Base-by-base conservation (phyloP, 2,888 invertebrate species). In the Drosophila quinaria region DNA sequence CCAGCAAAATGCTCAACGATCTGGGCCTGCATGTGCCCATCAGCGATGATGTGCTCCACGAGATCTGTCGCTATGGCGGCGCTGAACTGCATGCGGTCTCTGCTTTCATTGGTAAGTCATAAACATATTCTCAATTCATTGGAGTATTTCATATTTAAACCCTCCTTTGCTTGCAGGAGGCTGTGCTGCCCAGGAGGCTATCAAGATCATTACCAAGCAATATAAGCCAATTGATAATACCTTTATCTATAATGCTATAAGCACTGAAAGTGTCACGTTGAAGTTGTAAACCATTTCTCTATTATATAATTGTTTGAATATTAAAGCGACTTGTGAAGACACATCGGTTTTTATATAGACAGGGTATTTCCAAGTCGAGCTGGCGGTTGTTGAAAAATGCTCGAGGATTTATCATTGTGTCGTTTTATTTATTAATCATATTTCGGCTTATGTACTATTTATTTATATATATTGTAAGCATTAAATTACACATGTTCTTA, bases 151-250 rank as follows among this genome's bases (percentile, higher is more conserved):
- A 11, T 33, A n/a, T 4, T 19, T 2, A 29, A 31, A 41, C 0
- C 4, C 33, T 61, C 31, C 25, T 39, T 39, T 2, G 10, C 8
- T 55, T 67, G 9, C 44, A 92, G 97, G 97, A 73, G 99, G 99
- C 4, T 96, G 98, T 91, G 97, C 97, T 29, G 98, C 99, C 8
- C 99, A 99, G 91, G 99, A 99, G 94, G 96, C 96, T 4, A 98
- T 99, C 76, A 99, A 99, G 94, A 94, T 99, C 64, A 95, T 99
- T 61, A 99, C 99, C 3, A 95, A 96, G 90, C 99, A 99, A 93
- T 99, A 98, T 93, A 97, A 98, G 90, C 99, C 99, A 39, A 94
- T 99, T 63, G 96, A 98, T 93, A 99, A 99, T 93, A 98, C 97
- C 0, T 97, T 97, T 92, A 95, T 99, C 81, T 98, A 98, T 93